Conservation (phyloP, 2,888 invertebrate genomes). For the Drosophila birchii region DNA sequence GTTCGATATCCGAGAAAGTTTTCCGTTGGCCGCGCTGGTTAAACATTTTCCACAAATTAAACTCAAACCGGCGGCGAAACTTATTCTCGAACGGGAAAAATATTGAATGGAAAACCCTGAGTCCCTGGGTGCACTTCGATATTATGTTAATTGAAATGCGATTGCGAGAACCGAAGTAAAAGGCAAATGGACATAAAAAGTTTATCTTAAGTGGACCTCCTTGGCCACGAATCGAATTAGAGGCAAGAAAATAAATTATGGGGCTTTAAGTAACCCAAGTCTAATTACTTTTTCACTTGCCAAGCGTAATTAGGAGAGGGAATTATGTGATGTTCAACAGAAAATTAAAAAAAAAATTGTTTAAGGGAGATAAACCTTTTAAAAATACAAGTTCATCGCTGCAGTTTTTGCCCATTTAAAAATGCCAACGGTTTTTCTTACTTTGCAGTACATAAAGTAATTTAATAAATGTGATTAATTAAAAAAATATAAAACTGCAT, state of each 20-base stretch:
- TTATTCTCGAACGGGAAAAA: conserved; percentile 1
- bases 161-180: not conserved
- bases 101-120: conserved; percentile 4
- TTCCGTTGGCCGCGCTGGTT: conserved; percentile 25
- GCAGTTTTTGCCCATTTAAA: not conserved
- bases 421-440: not conserved
- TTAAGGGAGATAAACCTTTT: no score
- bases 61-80: conserved; percentile 11
- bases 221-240: conserved; percentile 2
- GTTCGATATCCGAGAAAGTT: conserved; percentile 10
- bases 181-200: not conserved
- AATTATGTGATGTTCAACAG: not conserved
- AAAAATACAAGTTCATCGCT: not conserved
- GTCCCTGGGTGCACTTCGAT: not conserved
- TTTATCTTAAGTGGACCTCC: not conserved
- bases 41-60: conserved; percentile 46
- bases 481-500: conserved; percentile 7
- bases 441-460: not conserved
- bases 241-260: not conserved
- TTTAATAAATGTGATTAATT: conserved; percentile 4
- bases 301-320: not conserved
- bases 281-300: not conserved
- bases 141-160: conserved; percentile 33
- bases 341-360: not conserved
- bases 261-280: not conserved